Conservation (phyloP, 2,888 invertebrate species). For the Boloria euphrosyne region DNA sequence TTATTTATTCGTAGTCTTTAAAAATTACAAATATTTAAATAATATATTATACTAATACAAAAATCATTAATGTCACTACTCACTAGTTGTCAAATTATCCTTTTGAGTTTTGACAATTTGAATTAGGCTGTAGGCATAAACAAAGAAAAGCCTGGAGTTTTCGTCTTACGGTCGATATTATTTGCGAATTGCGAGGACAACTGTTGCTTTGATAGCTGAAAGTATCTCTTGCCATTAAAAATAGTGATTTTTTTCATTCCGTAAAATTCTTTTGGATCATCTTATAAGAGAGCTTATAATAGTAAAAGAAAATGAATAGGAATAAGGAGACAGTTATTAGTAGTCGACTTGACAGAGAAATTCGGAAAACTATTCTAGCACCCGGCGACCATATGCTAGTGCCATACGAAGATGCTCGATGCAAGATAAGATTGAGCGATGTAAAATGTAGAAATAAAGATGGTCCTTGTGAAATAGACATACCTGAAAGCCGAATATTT, state of each 20-base stretch:
- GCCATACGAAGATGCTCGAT: slow-evolving; percentile 73
- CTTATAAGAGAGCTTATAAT: background rate
- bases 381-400: slow-evolving; percentile 69
- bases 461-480: slow-evolving; percentile 58
- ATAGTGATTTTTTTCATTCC: background rate
- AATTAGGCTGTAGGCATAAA: slow-evolving; percentile 19
- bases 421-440: slow-evolving; percentile 62
- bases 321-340: slow-evolving; percentile 58
- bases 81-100: slow-evolving; percentile 12
- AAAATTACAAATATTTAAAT: too few species aligned
- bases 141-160: slow-evolving; percentile 23
- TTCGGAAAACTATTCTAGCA: slow-evolving; percentile 62
- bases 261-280: background rate
- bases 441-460: slow-evolving; percentile 55
- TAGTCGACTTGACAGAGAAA: slow-evolving; percentile 62
- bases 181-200: slow-evolving; percentile 18
- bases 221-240: slow-evolving; percentile 1
- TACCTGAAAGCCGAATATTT: slow-evolving; percentile 59
- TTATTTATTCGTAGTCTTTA: too few species aligned
- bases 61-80: background rate
- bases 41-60: too few species aligned
- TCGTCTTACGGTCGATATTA: slow-evolving; percentile 32
- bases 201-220: slow-evolving; percentile 4
- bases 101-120: background rate
- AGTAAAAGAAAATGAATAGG: slow-evolving; percentile 50